Evolutionary conservation across 2,113 vertebrate species (phyloP).

Genomic region (Geococcyx californianus): DNA sequence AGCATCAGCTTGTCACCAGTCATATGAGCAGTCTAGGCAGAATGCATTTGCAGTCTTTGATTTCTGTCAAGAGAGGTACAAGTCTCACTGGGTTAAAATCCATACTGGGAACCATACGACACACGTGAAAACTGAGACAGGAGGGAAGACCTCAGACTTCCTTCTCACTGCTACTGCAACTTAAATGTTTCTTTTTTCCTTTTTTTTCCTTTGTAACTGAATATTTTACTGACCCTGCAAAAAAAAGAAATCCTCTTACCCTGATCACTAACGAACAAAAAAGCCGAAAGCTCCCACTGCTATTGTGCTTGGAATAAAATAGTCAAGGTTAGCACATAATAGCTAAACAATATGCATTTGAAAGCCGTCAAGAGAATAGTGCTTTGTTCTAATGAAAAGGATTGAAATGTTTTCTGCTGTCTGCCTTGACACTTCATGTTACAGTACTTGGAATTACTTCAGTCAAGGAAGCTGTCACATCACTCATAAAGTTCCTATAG

Average conservation of each 20-base stretch:
- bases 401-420: constrained; percentile 64
- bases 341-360: constrained; percentile 69
- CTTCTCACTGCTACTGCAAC: neutral
- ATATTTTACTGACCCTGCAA: constrained; percentile 38
- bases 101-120: neutral
- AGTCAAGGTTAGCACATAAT: constrained; percentile 62
- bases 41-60: constrained; percentile 18
- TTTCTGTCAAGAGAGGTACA: neutral
- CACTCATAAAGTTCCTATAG: constrained; percentile 38
- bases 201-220: neutral
- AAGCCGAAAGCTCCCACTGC: constrained; percentile 39
- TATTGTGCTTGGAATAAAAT: constrained; percentile 61
- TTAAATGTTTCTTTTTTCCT: neutral
- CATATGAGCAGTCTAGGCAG: neutral
- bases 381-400: constrained; percentile 69
- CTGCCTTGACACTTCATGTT: constrained; percentile 68
- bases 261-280: constrained; percentile 27
- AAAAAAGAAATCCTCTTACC: neutral
- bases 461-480: constrained; percentile 66
- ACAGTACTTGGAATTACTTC: constrained; percentile 68
- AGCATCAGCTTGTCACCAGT: constrained; percentile 34
- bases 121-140: neutral
- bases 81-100: constrained; percentile 6
- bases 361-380: constrained; percentile 60
- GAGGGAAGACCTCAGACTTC: neutral